These are phyloP conservation scores for Aphelinus certus DNA, from an alignment of 1,140 invertebrate species.

Conservation along the genomic window DNA sequence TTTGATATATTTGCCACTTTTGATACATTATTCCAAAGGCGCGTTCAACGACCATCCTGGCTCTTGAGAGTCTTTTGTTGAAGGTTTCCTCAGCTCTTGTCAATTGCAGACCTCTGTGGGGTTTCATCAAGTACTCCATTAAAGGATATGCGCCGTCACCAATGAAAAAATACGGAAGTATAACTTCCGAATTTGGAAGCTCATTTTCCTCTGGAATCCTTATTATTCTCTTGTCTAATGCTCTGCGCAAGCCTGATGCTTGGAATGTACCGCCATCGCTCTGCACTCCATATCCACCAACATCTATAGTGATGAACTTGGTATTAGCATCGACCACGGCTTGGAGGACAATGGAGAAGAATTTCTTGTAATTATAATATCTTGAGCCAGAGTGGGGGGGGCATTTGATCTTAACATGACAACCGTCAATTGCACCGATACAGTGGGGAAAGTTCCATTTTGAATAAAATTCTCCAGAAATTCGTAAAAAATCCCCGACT, in stretches of 20 bases:
- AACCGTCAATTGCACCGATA: no score
- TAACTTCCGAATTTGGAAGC: neutral
- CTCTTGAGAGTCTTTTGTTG: neutral
- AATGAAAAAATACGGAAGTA: conserved; percentile 6
- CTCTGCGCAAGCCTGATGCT: neutral
- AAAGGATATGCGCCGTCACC: conserved; percentile 3
- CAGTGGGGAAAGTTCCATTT: no score
- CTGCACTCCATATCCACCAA: no score
- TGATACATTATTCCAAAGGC: neutral
- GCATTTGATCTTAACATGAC: no score
- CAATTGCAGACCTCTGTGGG: neutral
- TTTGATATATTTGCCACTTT: neutral
- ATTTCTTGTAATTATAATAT: no score
- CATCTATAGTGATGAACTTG: no score
- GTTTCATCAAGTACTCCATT: neutral
- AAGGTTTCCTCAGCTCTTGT: neutral
- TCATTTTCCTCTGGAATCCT: neutral
- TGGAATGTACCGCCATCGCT: no score
- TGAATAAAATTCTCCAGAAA: neutral
- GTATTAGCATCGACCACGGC: no score
- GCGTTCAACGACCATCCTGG: neutral
- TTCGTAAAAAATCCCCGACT: neutral
- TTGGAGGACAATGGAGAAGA: no score
- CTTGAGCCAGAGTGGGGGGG: no score
- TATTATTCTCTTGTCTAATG: neutral